A percentile compares a stretch with the other conserved stretches of the same genome.
Evolutionary conservation across 1,140 invertebrate genomes (phyloP).

Genomic region (Lordiphosa collinella): DNA sequence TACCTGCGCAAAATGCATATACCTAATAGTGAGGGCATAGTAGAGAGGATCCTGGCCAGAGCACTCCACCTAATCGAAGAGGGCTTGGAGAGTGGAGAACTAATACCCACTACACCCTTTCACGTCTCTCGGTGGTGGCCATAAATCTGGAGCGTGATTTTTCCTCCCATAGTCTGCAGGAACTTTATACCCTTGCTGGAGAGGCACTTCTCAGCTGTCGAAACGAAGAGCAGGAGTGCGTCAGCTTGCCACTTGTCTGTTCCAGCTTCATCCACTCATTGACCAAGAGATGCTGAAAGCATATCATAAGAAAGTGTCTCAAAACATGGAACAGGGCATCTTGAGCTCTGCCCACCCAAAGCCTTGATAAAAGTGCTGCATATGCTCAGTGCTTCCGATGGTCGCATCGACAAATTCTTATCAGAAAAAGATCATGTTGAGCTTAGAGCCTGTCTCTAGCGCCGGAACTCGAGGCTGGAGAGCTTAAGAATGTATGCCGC

Average conservation of each 20-base stretch:
- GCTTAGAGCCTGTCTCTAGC: constrained; percentile 26
- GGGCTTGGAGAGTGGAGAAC: neutral
- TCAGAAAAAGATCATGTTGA: constrained; percentile 47
- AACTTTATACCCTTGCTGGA: constrained; percentile 57
- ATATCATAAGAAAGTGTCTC: constrained; percentile 42
- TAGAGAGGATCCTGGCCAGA: constrained; percentile 41
- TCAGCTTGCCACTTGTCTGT: constrained; percentile 62
- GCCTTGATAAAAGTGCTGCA: constrained; percentile 63
- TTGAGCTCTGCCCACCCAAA: constrained; percentile 39
- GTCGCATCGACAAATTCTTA: constrained; percentile 57
- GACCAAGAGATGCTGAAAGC: constrained; percentile 30
- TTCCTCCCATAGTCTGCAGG: constrained; percentile 51
- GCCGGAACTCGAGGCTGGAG: constrained; percentile 35
- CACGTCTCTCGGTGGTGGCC: constrained; percentile 62
- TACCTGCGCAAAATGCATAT: constrained; percentile 64
- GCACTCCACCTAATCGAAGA: constrained; percentile 27
- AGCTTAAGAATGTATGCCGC: constrained; percentile 50
- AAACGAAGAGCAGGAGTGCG: constrained; percentile 52
- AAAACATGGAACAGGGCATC: constrained; percentile 29
- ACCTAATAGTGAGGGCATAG: constrained; percentile 24
- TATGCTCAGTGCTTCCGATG: constrained; percentile 64
- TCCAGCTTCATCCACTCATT: constrained; percentile 59
- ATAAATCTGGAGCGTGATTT: constrained; percentile 63
- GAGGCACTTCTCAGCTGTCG: constrained; percentile 35
- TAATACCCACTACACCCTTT: constrained; percentile 59